Evolutionary conservation across 2,797 vertebrate genomes (phyloP).

Genomic region (Sphenopsis melanotis): DNA sequence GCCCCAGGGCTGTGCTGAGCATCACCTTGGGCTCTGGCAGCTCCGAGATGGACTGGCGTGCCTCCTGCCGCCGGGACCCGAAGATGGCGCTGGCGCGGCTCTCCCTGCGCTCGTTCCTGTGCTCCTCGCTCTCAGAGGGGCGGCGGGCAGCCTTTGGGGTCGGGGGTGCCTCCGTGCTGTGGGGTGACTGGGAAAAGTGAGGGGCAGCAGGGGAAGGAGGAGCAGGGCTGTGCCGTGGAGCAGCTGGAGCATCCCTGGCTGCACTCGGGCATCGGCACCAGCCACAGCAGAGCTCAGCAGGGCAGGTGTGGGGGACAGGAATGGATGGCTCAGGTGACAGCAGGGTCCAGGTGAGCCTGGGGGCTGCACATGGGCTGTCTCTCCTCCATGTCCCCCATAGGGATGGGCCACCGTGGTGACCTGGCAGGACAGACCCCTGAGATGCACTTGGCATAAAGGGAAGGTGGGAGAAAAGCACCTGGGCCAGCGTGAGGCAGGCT

Average conservation of each 20-base stretch:
- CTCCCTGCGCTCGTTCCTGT: neutral
- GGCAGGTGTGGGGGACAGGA: neutral
- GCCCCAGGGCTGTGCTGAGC: neutral
- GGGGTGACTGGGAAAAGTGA: neutral
- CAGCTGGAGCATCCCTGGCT: accelerated
- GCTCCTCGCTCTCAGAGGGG: neutral
- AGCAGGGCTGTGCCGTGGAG: neutral
- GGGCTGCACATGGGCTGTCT: neutral
- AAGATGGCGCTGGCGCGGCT: conserved; percentile 13
- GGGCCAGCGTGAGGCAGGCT: neutral
- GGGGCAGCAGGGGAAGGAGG: neutral
- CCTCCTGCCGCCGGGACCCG: neutral
- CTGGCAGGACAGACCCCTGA: neutral
- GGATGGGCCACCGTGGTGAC: accelerated
- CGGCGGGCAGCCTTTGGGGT: neutral
- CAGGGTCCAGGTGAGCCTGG: neutral
- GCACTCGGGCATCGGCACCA: neutral
- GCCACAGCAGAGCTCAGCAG: neutral
- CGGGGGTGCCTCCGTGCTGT: neutral
- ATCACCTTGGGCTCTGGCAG: conserved; percentile 30
- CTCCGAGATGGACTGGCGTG: neutral
- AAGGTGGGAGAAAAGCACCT: neutral
- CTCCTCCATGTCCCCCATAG: accelerated
- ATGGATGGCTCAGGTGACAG: neutral
- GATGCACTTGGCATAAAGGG: neutral